Evolutionary conservation across 2,113 vertebrate genomes (phyloP), one percentile per base, ranked within the genome.

Genomic region (Ptyas mucosa): DNA sequence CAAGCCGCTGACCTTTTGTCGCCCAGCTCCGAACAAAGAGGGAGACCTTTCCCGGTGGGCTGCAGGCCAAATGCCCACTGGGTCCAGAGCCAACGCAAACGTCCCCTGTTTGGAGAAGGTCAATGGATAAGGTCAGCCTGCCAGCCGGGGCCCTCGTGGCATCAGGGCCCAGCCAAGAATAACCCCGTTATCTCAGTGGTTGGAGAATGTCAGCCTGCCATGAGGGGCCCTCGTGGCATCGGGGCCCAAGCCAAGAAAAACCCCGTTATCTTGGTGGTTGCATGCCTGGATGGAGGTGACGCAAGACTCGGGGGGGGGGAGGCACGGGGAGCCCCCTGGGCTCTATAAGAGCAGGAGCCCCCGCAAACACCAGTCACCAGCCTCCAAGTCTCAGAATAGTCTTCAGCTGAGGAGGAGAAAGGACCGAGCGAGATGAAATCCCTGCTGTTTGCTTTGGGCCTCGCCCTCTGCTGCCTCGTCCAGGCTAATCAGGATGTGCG

Each of bases 291-390:
- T 39, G 69, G 69, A 39, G 69, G 3, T 20, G 69, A 81, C 15
- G 0, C 26, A 12, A 39, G 88, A 1, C 3, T 8, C n/a, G 52
- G 1, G 10, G 4, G n/a, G n/a, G 6, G 53, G 55, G 34, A 39
- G 18, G 1, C 21, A 5, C 4, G 3, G 8, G 29, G 53, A 29
- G 55, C 52, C 53, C 8, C 9, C 53, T 18, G 53, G 53, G 53
- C 52, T 14, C 20, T 43, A 89, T 89, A 89, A 89, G 12, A 43
- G n/a, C 3, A 57, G 53, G 9, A 57, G 53, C 4, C 88, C 34
- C 54, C 12, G 18, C 3, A 18, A 12, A 3, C 4, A 0, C 2
- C n/a, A 6, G 88, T 23, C n/a, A n/a, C 26, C 52, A 26, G 26
- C 8, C 12, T 20, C 43, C 20, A 0, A 88, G n/a, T 24, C 88